phyloP scores from a whole-genome alignment of 1,140 invertebrate genomes.

The Steinernema feltiae region DNA sequence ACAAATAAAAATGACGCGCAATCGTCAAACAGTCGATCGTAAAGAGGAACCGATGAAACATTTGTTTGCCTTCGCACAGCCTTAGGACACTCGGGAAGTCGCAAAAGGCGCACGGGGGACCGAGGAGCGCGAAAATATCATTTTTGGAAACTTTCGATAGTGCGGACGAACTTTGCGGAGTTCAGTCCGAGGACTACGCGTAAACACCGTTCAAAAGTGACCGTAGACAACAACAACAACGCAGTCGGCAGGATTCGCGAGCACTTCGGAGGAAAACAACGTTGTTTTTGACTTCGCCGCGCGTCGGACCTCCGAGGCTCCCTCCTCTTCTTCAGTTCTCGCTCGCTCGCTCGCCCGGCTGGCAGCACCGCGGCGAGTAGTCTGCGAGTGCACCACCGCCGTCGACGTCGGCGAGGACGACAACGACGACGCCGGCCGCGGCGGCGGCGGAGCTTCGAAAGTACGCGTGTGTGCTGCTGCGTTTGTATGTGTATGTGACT shows the following conservation, averaged over 20 bases:
- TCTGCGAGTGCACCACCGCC: background rate
- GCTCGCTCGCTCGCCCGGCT: background rate
- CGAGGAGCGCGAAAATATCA: background rate
- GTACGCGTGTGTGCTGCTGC: background rate
- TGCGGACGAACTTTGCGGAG: background rate
- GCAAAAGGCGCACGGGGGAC: background rate
- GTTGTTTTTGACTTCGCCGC: background rate
- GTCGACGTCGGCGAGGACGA: background rate
- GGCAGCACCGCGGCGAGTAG: background rate
- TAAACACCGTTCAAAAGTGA: background rate
- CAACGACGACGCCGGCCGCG: background rate
- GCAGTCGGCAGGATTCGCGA: background rate
- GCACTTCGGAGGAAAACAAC: background rate
- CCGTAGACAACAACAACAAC: background rate
- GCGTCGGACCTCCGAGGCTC: background rate
- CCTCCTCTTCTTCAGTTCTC: background rate
- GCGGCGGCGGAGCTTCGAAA: background rate
- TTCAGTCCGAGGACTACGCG: background rate
- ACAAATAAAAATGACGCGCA: slow-evolving; percentile 14
- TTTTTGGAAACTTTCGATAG: background rate
- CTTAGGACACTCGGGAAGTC: background rate
- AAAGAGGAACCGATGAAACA: slow-evolving; percentile 13
- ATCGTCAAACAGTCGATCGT: background rate
- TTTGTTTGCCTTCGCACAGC: background rate
- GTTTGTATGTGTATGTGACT: background rate